Base-by-base conservation (phyloP, 2,888 invertebrate species). In the Proisotoma minuta region DNA sequence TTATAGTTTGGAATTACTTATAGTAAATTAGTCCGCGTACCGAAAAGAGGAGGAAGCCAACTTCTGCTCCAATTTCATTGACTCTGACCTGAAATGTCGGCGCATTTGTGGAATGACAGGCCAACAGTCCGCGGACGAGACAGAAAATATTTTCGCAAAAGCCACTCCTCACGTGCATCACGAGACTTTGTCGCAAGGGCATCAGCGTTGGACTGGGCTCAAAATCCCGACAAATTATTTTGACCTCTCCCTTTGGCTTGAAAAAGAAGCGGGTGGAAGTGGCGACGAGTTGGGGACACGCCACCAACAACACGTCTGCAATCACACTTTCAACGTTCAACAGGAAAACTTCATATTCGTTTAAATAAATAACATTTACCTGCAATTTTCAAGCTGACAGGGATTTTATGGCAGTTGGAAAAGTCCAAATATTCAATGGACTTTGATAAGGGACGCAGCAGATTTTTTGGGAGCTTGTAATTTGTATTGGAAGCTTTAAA, bases 361-460 rank as follows among this genome's bases (percentile, higher is more conserved):
- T n/a, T n/a, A n/a, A n/a, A n/a, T n/a, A n/a, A n/a, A n/a, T n/a
- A n/a, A n/a, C n/a, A n/a, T n/a, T n/a, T n/a, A n/a, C n/a, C n/a
- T n/a, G n/a, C n/a, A n/a, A 27, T 22, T 47, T n/a, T 23, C 47
- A 22, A 2, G n/a, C n/a, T n/a, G n/a, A n/a, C n/a, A n/a, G n/a
- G n/a, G n/a, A n/a, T n/a, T n/a, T n/a, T n/a, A n/a, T n/a, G n/a
- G n/a, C n/a, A n/a, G n/a, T 64, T 57, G 1, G 68, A 68, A n/a
- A 68, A 60, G 47, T 70, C 70, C 15, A 70, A 60, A 52, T 70
- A 68, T 39, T 62, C 60, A n/a, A n/a, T n/a, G n/a, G n/a, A n/a
- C n/a, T 56, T 56, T 24, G 62, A 34, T 20, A 57, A 29, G 12
- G 57, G 57, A 24, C 62, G 22, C 10, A 56, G 27, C 3, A 56